These are phyloP conservation scores for Jacana jacana DNA, from an alignment of 2,113 vertebrate species.

Conservation along the genomic window DNA sequence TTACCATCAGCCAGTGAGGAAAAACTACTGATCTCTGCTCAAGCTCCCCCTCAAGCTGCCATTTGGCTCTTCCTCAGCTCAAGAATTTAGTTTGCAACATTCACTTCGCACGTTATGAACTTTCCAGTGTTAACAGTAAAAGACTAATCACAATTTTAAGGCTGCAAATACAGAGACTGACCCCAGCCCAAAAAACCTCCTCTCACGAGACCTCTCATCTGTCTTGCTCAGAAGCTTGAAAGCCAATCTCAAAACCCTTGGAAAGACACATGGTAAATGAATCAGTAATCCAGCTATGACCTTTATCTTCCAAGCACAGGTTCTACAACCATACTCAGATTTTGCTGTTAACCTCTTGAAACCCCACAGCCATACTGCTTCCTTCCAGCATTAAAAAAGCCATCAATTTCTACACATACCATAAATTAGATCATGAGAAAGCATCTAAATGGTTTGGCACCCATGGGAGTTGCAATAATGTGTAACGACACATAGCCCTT, in stretches of 20 bases:
- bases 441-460: not conserved
- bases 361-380: fast-evolving
- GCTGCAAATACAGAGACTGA: not conserved
- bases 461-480: not conserved
- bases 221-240: not conserved
- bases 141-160: not conserved
- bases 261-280: not conserved
- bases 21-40: not conserved
- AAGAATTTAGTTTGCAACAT: not conserved
- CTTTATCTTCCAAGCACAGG: not conserved
- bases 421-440: not conserved
- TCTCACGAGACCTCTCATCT: not conserved
- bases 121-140: not conserved
- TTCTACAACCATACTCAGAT: not conserved
- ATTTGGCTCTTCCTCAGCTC: not conserved
- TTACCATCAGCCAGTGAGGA: not conserved
- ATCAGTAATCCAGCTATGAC: not conserved
- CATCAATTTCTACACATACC: not conserved
- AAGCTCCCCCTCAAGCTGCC: not conserved
- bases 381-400: not conserved
- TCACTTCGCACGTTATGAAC: not conserved
- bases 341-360: not conserved
- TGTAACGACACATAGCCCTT: not conserved
- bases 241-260: not conserved
- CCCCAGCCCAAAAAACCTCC: not conserved